Evolutionary conservation across 2,113 vertebrate genomes (phyloP), one percentile per base, ranked within the genome.

Genomic region (Galemys pyrenaicus): DNA sequence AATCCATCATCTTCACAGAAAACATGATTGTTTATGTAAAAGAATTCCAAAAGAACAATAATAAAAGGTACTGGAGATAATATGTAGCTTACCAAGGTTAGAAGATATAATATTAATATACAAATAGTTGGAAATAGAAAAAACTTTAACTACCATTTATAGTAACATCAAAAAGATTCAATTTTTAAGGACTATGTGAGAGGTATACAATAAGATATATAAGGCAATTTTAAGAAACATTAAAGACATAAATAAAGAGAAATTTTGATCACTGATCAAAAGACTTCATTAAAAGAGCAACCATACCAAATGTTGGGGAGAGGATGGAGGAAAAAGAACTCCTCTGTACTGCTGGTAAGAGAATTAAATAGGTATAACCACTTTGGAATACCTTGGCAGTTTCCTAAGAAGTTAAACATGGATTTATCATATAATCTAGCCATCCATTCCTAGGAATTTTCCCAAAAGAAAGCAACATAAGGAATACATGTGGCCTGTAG

Each of bases 401-500:
- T 94, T 75, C 44, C 44, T 65, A 87, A 92, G 30, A 87, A 92
- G 30, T 44, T 65, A 74, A 93, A 65, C 58, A 54, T 37, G 12
- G 39, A 35, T 35, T 22, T 28, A 90, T 3, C 70, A 32, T 74
- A 46, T 56, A 5, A 51, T 51, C 13, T 17, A 51, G 49, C 13
- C 16, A 51, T 51, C n/a, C 54, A 89, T 51, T 81, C 60, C 19
- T 62, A 68, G 82, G 22, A 35, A 77, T 62, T 32, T 60, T 15
- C 68, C 37, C 68, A 7, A 35, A 64, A 49, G 65, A 75, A 68
- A 79, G 22, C 15, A 83, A 51, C 44, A 54, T n/a, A 49, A 74
- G 35, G 24, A 87, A 35, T 46, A 10, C 10, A 39, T 78, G 60
- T n/a, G 51, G 51, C 81, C 73, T 65, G 44, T 62, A 44, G 77